phyloP scores from a whole-genome alignment of 2,888 invertebrate species.

The Thecocarcelia acutangulata region DNA sequence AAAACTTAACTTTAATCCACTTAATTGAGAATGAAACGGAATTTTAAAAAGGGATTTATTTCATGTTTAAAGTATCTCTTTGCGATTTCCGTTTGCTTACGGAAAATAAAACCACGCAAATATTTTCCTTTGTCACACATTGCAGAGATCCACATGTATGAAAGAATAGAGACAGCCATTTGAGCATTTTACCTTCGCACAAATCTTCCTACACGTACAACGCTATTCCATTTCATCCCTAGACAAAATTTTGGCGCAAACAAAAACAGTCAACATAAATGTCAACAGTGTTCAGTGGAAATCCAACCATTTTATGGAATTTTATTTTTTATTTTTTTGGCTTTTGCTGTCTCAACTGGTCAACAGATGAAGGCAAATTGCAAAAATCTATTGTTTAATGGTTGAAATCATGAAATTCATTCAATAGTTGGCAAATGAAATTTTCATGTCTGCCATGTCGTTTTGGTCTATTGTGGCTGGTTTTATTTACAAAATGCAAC shows the following conservation, averaged over 20 bases:
- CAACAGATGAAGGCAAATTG: conserved; percentile 54
- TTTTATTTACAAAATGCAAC: conserved; percentile 62
- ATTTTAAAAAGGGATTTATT: conserved; percentile 16
- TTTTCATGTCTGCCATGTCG: conserved; percentile 49
- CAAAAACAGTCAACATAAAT: conserved; percentile 51
- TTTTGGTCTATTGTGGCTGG: conserved; percentile 60
- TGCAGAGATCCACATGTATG: neutral
- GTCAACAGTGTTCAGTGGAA: conserved; percentile 50
- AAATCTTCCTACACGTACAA: neutral
- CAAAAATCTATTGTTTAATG: conserved; percentile 65
- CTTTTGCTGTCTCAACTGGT: conserved; percentile 28
- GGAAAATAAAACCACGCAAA: conserved; percentile 48
- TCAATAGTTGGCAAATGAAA: conserved; percentile 61
- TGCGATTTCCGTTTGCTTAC: conserved; percentile 31
- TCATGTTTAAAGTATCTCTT: conserved; percentile 20
- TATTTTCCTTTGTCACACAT: conserved; percentile 41
- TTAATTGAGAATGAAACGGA: conserved; percentile 25
- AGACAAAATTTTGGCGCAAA: neutral
- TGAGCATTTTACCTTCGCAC: neutral
- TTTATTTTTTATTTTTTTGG: neutral
- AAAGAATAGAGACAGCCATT: too few species aligned
- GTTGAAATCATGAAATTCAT: conserved; percentile 56
- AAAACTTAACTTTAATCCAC: conserved; percentile 1
- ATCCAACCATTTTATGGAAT: conserved; percentile 22
- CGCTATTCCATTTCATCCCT: too few species aligned